Evolutionary conservation across 2,797 vertebrate genomes (phyloP), one percentile per base, ranked within the genome.

Genomic region (Triplophysa yarkandensis): DNA sequence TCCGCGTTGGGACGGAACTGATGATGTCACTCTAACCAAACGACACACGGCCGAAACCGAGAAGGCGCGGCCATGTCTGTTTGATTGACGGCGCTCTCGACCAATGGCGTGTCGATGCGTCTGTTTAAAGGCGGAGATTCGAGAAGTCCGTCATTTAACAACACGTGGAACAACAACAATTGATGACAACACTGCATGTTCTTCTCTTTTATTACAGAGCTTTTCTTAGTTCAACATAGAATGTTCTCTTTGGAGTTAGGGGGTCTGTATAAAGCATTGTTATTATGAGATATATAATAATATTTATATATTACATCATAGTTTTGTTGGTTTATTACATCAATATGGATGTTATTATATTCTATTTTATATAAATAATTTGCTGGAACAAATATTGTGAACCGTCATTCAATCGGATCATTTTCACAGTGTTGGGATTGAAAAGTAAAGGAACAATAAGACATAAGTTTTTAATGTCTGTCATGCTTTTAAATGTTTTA

Each of bases 1-100:
- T 93, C 92, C 92, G 91, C 86, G 90, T 90, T 90, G 85, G 85
- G 88, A 86, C 86, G 85, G 86, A 88, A 84, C 81, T 76, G 8
- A 77, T 88, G 80, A 79, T 50, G 84, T 78, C 77, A 80, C 62
- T 41, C 30, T 71, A 23, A 21, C 5, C 19, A 41, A 27, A 23
- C 6, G 23, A 80, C 78, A 80, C 14, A 60, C 21, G 21, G 41
- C 21, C 81, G 69, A 82, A 70, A 67, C 17, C 0, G 10, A 27
- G 4, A 17, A 52, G 21, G 50, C 14, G 2, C 0, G 4, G 0
- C 67, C 55, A 27, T 34, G 0, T 7, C 4, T 6, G 13, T 36
- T 8, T 77, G 84, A 87, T 3, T 73, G 88, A 82, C 83, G 60
- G 58, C 5, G 0, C 0, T 0, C 0, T 19, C 13, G 9, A 39